Base-by-base conservation (phyloP, 2,797 vertebrate genomes). In the Distichodus sexfasciatus region DNA sequence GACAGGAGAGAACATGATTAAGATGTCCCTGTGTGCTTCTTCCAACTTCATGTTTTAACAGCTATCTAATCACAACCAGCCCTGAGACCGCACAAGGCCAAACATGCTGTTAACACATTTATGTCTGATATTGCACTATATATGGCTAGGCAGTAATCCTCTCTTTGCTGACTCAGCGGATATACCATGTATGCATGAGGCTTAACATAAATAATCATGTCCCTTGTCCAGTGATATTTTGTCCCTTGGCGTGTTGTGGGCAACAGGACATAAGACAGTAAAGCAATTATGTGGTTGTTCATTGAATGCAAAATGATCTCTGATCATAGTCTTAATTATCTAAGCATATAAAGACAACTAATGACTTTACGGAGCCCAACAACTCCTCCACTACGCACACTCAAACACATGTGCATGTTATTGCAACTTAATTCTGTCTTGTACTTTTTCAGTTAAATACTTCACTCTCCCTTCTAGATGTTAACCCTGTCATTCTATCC, bases 271-370 rank as follows among this genome's bases (percentile, higher is more conserved):
- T 66, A 65, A 60, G 62, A 50, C 40, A 35, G 70, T 33, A 70
- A 54, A 67, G 17, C 35, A 53, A 67, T 67, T 67, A 67, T 44
- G 44, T 61, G 66, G 66, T 43, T 69, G 66, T 75, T 75, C 46
- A 75, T 75, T 70, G 66, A 36, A 60, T 44, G 29, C 46, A 23
- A 66, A 75, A 69, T 75, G 44, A 69, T 75, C 66, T 75, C 47
- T 19, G 36, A 75, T 38, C 66, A 54, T 66, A 65, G 66, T 70
- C 60, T 65, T 66, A 66, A 66, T 72, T 66, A 72, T 66, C 55
- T 38, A 29, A 59, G 29, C 70, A 11, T 54, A 66, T 66, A 23
- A 72, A 66, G 28, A 72, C 60, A 72, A 72, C 70, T 72, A 72
- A 66, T 66, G 54, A 72, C 62, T 35, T 6, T 72, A 60, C 29